Percentiles rank a stretch among this genome's conserved stretches.
Evolutionary conservation across 2,888 invertebrate species (phyloP).

Genomic region (Mimas tiliae): DNA sequence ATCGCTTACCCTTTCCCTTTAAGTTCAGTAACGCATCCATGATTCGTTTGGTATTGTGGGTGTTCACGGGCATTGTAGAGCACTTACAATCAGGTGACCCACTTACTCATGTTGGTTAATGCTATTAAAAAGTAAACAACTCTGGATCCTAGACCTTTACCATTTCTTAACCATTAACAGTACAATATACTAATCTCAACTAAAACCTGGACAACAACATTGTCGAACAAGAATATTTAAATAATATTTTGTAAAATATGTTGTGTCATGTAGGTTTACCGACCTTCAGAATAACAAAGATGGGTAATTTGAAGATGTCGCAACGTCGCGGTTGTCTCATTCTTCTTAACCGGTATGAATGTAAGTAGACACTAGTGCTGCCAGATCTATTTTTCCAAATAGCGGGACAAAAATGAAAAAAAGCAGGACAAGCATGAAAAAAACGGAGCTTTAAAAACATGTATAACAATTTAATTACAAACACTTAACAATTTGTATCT

Average conservation of each 20-base stretch:
- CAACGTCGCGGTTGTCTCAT: slow-evolving; percentile 14
- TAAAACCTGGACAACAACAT: neutral
- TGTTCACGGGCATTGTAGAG: too few species aligned
- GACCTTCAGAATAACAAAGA: slow-evolving; percentile 23
- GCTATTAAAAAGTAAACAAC: too few species aligned
- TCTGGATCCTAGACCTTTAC: too few species aligned
- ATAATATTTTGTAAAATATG: slow-evolving; percentile 6
- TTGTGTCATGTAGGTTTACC: slow-evolving; percentile 2
- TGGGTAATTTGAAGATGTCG: slow-evolving; percentile 21
- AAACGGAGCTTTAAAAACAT: neutral
- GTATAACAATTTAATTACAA: too few species aligned
- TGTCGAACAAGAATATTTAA: slow-evolving; percentile 3
- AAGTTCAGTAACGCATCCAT: too few species aligned
- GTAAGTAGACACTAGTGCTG: neutral
- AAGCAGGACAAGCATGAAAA: neutral
- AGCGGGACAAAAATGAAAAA: too few species aligned
- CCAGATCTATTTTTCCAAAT: too few species aligned
- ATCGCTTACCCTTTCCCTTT: too few species aligned
- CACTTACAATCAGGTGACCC: too few species aligned
- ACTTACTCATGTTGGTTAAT: too few species aligned
- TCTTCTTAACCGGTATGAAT: slow-evolving; percentile 10
- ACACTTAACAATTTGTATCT: too few species aligned
- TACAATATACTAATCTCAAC: neutral
- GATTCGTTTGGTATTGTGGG: too few species aligned
- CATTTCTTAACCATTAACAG: neutral